Percentiles rank a stretch among this genome's conserved stretches.
phyloP scores from a whole-genome alignment of 2,113 vertebrate species.

The Heterocephalus glaber region DNA sequence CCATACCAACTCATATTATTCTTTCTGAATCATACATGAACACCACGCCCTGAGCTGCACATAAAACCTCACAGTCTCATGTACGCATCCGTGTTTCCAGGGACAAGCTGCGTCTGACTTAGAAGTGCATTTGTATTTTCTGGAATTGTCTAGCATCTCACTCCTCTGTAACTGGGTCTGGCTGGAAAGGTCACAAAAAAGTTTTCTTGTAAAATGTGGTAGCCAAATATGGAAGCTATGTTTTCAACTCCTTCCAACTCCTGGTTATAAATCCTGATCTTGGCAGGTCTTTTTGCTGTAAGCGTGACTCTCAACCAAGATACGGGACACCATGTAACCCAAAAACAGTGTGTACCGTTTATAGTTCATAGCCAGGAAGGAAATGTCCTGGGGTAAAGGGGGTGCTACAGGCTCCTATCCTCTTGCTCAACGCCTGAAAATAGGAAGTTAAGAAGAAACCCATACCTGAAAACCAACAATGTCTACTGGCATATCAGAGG shows the following conservation, averaged over 20 bases:
- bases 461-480: rapidly evolving
- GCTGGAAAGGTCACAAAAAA: not conserved
- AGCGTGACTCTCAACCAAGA: not conserved
- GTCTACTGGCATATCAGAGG: not conserved
- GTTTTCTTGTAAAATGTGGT: not conserved
- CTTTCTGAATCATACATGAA: conserved; percentile 81
- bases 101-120: conserved; percentile 56
- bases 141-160: not conserved
- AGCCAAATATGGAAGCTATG: not conserved
- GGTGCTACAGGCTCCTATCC: not conserved
- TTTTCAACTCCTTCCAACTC: not conserved
- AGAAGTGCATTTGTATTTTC: conserved; percentile 42
- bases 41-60: conserved; percentile 80
- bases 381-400: rapidly evolving
- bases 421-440: not conserved
- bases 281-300: not conserved
- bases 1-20: conserved; percentile 78
- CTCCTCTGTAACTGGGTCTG: not conserved
- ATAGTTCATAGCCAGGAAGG: not conserved
- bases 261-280: not conserved
- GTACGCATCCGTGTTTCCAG: conserved; percentile 69
- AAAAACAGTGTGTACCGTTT: not conserved
- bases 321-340: no score
- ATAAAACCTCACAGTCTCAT: conserved; percentile 74
- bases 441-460: not conserved